These are phyloP conservation scores for Heliconius sara DNA, from an alignment of 2,888 invertebrate species.

Conservation along the genomic window DNA sequence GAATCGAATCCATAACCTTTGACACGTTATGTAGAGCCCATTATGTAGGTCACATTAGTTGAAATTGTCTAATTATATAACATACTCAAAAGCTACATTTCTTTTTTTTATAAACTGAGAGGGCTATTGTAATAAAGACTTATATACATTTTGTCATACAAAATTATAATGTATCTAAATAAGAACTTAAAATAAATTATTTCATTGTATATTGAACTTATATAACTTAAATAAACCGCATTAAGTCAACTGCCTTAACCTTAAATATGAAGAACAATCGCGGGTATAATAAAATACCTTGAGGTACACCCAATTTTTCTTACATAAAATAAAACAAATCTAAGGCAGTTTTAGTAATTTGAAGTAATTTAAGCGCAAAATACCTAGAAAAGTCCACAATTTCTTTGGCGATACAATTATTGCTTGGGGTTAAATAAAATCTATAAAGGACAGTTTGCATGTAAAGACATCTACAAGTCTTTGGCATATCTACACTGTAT, in stretches of 20 bases:
- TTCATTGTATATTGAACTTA: slow-evolving; percentile 33
- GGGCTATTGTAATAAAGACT: slow-evolving; percentile 12
- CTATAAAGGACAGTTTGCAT: slow-evolving; percentile 51
- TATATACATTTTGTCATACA: slow-evolving; percentile 29
- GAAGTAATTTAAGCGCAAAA: slow-evolving; percentile 28
- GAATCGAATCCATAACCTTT: background rate
- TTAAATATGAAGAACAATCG: background rate
- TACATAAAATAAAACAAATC: slow-evolving; percentile 10
- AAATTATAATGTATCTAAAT: slow-evolving; percentile 21
- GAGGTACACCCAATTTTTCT: slow-evolving; percentile 10
- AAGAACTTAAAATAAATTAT: slow-evolving; percentile 30
- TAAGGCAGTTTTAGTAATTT: slow-evolving; percentile 31
- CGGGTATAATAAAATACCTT: background rate
- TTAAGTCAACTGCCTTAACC: slow-evolving; percentile 7
- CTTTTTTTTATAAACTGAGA: slow-evolving; percentile 3
- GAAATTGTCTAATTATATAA: slow-evolving; percentile 11
- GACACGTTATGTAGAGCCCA: background rate
- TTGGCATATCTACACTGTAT: slow-evolving; percentile 83
- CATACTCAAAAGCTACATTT: slow-evolving; percentile 12
- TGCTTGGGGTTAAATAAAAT: slow-evolving; percentile 59
- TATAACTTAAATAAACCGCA: slow-evolving; percentile 23
- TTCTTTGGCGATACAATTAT: slow-evolving; percentile 73
- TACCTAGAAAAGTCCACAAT: slow-evolving; percentile 61
- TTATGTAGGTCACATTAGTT: background rate
- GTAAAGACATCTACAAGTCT: slow-evolving; percentile 70